Evolutionary conservation across 2,888 invertebrate species (phyloP).

Genomic region (Monochamus alternatus): DNA sequence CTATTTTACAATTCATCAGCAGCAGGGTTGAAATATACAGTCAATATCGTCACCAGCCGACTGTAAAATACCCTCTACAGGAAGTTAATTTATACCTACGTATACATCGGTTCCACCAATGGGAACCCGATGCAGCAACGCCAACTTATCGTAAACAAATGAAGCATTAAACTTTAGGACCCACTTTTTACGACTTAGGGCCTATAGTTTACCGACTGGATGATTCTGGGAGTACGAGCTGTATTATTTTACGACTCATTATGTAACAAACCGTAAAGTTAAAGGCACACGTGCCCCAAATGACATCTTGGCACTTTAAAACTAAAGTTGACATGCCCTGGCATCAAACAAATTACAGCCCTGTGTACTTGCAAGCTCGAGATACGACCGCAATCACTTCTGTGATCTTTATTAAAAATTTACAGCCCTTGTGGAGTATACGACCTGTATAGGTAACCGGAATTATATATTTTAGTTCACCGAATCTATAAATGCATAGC

Average conservation of each 20-base stretch:
- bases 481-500: not conserved
- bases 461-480: not conserved
- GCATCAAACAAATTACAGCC: conserved; percentile 24
- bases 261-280: conserved; percentile 42
- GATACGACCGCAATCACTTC: not conserved
- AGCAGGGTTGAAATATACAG: not conserved
- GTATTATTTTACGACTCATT: conserved; percentile 48
- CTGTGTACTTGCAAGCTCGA: conserved; percentile 14
- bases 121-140: conserved; percentile 9
- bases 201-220: conserved; percentile 36
- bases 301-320: conserved; percentile 36
- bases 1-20: not conserved
- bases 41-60: not conserved
- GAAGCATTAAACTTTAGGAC: conserved; percentile 31
- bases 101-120: conserved; percentile 16
- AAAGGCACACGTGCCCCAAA: conserved; percentile 37
- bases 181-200: conserved; percentile 43
- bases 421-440: too few relatives aligned
- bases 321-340: conserved; percentile 26
- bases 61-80: not conserved
- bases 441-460: not conserved
- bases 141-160: conserved; percentile 34
- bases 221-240: conserved; percentile 44
- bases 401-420: not conserved
- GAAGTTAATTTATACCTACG: conserved; percentile 7